These are phyloP conservation scores for Poecilus cupreus DNA, from an alignment of 2,888 invertebrate genomes.

Conservation along the genomic window DNA sequence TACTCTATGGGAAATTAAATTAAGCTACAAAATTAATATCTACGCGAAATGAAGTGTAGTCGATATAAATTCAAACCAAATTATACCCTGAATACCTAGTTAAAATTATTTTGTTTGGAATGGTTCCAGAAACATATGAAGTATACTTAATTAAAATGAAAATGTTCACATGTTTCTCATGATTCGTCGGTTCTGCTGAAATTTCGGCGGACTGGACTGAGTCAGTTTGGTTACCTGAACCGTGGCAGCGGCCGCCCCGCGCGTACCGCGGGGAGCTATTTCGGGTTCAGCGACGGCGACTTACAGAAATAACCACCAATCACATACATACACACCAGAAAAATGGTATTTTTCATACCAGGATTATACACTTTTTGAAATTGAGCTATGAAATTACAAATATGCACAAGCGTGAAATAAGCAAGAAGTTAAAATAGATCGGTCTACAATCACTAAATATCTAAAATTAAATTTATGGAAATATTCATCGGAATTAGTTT, in stretches of 20 bases:
- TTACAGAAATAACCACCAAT: slow-evolving; percentile 30
- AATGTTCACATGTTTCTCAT: not conserved
- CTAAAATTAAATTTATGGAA: no score
- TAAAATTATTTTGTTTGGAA: slow-evolving; percentile 4
- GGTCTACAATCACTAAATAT: no score
- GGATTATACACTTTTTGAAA: not conserved
- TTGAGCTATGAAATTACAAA: not conserved
- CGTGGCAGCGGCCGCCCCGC: not conserved
- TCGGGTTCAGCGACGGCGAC: slow-evolving; percentile 18
- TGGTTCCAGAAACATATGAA: not conserved
- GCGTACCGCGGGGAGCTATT: slow-evolving; percentile 5
- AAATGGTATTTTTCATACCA: slow-evolving; percentile 2
- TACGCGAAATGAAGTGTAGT: no score
- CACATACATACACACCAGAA: not conserved
- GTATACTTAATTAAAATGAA: not conserved
- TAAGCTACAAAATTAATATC: no score
- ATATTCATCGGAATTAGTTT: no score
- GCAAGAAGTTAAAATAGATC: no score
- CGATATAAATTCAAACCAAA: not conserved
- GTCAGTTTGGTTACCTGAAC: slow-evolving; percentile 2
- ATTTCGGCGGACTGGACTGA: not conserved
- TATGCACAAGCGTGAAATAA: no score
- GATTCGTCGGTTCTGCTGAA: not conserved
- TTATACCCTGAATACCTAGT: not conserved
- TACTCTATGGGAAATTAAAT: no score